Percentiles rank a stretch among this genome's conserved stretches.
Conservation (phyloP, 2,888 invertebrate genomes). For the Nysson spinosus region DNA sequence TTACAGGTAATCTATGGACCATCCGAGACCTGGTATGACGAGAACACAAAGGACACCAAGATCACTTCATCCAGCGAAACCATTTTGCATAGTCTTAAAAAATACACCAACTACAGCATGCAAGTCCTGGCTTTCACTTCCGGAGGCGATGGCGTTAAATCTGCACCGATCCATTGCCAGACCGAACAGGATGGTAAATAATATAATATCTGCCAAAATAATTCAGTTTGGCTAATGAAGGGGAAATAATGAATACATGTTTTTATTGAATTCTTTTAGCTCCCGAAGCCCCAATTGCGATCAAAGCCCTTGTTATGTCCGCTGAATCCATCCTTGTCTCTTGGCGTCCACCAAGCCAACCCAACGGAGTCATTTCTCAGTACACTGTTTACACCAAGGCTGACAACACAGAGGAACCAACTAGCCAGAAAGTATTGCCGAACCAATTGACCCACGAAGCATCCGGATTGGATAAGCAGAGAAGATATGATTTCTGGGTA, state of each 20-base stretch:
- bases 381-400: slow-evolving; percentile 94
- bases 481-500: slow-evolving; percentile 95
- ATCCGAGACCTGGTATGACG: slow-evolving; percentile 94
- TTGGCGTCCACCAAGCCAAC: slow-evolving; percentile 95
- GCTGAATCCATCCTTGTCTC: slow-evolving; percentile 93
- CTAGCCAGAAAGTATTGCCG: slow-evolving; percentile 88
- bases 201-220: neutral
- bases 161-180: slow-evolving; percentile 92
- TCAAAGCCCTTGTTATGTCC: slow-evolving; percentile 96
- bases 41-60: slow-evolving; percentile 93
- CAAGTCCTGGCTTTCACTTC: slow-evolving; percentile 96
- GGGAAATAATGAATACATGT: neutral
- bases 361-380: slow-evolving; percentile 94
- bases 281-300: slow-evolving; percentile 94
- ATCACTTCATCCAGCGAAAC: slow-evolving; percentile 95
- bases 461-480: slow-evolving; percentile 87
- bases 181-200: slow-evolving; percentile 94
- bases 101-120: slow-evolving; percentile 98
- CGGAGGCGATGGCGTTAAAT: slow-evolving; percentile 95
- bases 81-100: slow-evolving; percentile 94
- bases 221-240: too few relatives aligned
- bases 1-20: slow-evolving; percentile 89
- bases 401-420: slow-evolving; percentile 83
- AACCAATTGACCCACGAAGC: slow-evolving; percentile 93
- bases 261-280: slow-evolving; percentile 79